phyloP scores from a whole-genome alignment of 1,140 invertebrate species.

The Triops cancriformis region DNA sequence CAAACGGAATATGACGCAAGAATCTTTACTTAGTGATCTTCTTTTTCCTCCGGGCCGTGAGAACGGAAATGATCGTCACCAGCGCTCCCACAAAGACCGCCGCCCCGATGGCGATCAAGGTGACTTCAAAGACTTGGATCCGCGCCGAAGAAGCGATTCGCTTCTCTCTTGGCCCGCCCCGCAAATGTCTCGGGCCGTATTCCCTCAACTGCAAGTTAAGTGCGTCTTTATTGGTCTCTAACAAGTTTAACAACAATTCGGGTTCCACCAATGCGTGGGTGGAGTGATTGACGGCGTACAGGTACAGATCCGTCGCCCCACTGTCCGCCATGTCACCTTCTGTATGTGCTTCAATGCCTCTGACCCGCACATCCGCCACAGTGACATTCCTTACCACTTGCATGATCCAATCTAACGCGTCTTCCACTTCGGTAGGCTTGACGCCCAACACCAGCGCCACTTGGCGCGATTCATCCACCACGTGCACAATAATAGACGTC shows the following conservation, averaged over 20 bases:
- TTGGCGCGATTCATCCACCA: conserved; percentile 68
- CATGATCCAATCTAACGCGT: background rate
- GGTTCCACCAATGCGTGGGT: conserved; percentile 19
- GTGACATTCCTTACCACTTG: conserved; percentile 48
- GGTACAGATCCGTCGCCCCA: conserved; percentile 64
- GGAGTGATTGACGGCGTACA: conserved; percentile 68
- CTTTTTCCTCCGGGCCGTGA: conserved; percentile 17
- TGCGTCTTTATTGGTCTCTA: background rate
- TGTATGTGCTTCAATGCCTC: conserved; percentile 63
- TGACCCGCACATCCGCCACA: conserved; percentile 62
- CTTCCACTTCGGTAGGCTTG: conserved; percentile 62
- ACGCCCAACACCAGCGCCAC: conserved; percentile 65
- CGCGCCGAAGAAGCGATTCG: background rate
- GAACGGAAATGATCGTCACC: conserved; percentile 17
- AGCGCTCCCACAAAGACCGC: conserved; percentile 17
- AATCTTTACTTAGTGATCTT: background rate
- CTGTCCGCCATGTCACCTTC: conserved; percentile 47
- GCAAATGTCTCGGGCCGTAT: conserved; percentile 16
- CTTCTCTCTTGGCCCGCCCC: background rate
- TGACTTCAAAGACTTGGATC: conserved; percentile 22
- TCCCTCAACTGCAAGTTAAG: background rate
- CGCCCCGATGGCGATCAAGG: conserved; percentile 23
- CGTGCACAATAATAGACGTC: conserved; percentile 72
- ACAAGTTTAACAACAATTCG: background rate
- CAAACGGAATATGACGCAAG: background rate